Conservation (phyloP, 2,797 vertebrate genomes). For the Urophycis tenuis region DNA sequence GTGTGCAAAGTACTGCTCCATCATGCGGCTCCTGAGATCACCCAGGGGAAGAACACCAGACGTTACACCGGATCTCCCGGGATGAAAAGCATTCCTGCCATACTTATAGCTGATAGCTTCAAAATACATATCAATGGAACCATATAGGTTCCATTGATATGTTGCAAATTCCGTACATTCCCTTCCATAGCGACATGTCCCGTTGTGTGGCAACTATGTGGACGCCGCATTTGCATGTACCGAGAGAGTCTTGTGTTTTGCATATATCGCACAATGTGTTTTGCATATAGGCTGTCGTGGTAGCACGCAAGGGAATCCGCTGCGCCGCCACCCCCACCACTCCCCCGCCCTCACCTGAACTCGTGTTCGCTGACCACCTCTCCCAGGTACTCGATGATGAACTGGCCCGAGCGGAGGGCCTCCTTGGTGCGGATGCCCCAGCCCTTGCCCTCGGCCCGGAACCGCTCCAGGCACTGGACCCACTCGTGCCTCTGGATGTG, state of each 20-base stretch:
- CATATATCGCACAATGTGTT: neutral
- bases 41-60: neutral
- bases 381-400: slow-evolving; percentile 98
- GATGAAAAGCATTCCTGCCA: neutral
- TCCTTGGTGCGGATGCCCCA: slow-evolving; percentile 99
- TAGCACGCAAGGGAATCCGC: neutral
- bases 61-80: neutral
- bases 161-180: too few relatives aligned
- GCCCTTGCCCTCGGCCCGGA: slow-evolving; percentile 93
- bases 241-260: neutral
- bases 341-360: slow-evolving; percentile 79
- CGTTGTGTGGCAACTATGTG: too few relatives aligned
- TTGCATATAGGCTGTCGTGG: too few relatives aligned
- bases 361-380: slow-evolving; percentile 98
- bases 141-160: neutral
- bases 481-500: slow-evolving; percentile 96
- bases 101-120: neutral
- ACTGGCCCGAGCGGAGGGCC: slow-evolving; percentile 85
- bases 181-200: too few relatives aligned
- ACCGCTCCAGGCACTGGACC: slow-evolving; percentile 96
- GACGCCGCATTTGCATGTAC: neutral
- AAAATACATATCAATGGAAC: neutral
- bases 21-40: slow-evolving; percentile 87
- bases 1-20: slow-evolving; percentile 96
- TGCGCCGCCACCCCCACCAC: neutral